phyloP scores from a whole-genome alignment of 2,797 vertebrate species.

The Molossus molossus region DNA sequence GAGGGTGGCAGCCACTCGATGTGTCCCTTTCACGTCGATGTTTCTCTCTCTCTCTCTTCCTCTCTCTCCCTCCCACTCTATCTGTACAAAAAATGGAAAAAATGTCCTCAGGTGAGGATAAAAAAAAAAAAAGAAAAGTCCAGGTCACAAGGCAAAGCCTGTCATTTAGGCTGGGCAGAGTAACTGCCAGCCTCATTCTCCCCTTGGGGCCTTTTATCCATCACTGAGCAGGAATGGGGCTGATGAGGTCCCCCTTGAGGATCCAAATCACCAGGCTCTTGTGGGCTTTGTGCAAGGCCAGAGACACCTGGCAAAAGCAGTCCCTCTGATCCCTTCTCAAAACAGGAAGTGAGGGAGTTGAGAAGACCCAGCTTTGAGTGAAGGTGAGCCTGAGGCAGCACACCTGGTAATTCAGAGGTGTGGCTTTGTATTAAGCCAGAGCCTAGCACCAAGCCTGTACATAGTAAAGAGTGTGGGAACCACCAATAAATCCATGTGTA shows the following conservation, averaged over 20 bases:
- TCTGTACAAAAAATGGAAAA: too few relatives aligned
- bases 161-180: neutral
- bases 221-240: neutral
- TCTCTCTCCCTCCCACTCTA: too few relatives aligned
- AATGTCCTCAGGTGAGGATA: too few relatives aligned
- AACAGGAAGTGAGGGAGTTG: neutral
- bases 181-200: neutral
- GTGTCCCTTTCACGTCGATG: too few relatives aligned
- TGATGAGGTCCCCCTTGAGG: constrained; percentile 5
- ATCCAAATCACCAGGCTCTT: constrained; percentile 68
- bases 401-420: neutral
- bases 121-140: too few relatives aligned
- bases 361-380: neutral
- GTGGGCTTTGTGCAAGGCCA: neutral
- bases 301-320: neutral
- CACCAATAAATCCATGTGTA: neutral
- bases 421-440: neutral
- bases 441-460: neutral
- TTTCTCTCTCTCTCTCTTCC: too few relatives aligned
- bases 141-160: neutral
- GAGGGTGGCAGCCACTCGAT: too few relatives aligned
- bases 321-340: neutral
- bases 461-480: too few relatives aligned
- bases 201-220: neutral
- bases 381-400: neutral